A percentile compares a stretch with the other conserved stretches of the same genome.
Conservation (phyloP, 2,113 vertebrate species). For the Tapirus terrestris region DNA sequence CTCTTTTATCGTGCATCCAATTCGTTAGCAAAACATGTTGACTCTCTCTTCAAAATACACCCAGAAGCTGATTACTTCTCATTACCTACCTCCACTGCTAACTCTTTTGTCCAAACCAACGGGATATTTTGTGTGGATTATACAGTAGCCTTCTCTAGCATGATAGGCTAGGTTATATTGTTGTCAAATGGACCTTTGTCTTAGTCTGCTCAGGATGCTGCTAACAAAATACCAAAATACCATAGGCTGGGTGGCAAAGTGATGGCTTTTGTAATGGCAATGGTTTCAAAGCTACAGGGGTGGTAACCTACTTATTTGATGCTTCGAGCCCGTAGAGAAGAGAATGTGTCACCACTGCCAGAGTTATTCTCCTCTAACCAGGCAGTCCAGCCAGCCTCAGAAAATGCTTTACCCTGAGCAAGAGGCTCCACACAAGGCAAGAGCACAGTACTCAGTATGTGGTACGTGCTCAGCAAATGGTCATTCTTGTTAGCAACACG, state of each 20-base stretch:
- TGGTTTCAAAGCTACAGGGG: not conserved
- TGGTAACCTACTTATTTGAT: not conserved
- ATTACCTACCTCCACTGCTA: not conserved
- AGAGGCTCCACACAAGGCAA: not conserved
- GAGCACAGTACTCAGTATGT: not conserved
- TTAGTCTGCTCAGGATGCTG: not conserved
- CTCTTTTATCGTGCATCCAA: not conserved
- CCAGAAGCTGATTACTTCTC: not conserved
- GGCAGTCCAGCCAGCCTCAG: not conserved
- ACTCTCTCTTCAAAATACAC: not conserved
- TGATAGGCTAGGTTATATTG: not conserved
- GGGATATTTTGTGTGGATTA: not conserved
- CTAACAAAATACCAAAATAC: not conserved
- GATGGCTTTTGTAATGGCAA: not conserved
- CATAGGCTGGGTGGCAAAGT: not conserved
- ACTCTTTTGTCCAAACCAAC: not conserved
- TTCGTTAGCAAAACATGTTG: not conserved
- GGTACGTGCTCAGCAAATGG: not conserved
- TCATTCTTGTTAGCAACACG: not conserved
- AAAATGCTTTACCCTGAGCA: not conserved
- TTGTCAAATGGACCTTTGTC: not conserved
- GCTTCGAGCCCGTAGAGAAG: not conserved
- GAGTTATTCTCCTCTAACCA: not conserved
- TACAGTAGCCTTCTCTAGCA: not conserved
- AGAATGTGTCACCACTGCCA: not conserved